phyloP scores from a whole-genome alignment of 2,888 invertebrate genomes.

The Limnephilus lunatus region DNA sequence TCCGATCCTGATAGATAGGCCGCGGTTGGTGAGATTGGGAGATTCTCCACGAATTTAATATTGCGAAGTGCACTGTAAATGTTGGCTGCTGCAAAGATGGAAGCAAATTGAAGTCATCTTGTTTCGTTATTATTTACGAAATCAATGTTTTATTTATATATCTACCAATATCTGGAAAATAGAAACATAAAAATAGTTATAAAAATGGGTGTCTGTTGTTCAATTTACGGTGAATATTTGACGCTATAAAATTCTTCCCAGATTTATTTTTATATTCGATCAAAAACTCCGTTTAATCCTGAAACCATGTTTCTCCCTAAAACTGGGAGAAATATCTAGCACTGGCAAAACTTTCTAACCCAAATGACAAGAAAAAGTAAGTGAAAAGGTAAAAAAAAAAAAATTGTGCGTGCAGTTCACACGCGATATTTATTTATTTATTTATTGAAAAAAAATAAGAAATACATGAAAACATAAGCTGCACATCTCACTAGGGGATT shows the following conservation, averaged over 20 bases:
- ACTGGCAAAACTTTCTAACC: neutral
- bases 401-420: no score
- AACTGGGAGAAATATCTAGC: neutral
- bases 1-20: conserved; percentile 76
- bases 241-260: neutral
- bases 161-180: no score
- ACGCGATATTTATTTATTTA: no score
- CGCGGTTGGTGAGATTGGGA: conserved; percentile 67
- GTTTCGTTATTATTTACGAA: no score
- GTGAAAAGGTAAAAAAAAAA: no score
- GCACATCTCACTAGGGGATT: no score
- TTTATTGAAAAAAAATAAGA: no score
- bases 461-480: no score
- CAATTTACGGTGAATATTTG: neutral
- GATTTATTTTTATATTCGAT: neutral
- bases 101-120: neutral
- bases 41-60: neutral
- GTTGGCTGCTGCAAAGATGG: neutral
- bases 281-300: neutral
- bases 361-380: no score
- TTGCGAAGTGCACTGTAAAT: neutral
- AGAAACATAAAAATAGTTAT: no score
- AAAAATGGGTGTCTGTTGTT: neutral
- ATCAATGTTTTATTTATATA: no score
- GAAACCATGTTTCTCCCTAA: no score